Percentiles rank a stretch among this genome's conserved stretches.
Conservation (phyloP, 1,140 invertebrate species). For the Tetragnatha versicolor region DNA sequence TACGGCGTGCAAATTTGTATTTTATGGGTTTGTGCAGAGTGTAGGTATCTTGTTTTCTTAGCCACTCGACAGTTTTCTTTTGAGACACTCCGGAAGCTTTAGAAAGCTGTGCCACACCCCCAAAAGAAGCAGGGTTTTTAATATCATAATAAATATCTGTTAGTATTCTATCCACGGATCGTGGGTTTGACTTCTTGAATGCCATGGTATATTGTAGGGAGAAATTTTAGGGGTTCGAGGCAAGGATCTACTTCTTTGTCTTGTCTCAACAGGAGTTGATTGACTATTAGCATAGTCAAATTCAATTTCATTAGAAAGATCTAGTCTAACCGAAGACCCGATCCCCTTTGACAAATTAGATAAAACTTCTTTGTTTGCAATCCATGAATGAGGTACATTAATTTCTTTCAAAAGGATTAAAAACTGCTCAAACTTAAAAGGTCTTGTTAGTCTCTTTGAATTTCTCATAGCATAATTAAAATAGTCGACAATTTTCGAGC, state of each 20-base stretch:
- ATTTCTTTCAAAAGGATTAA: background rate
- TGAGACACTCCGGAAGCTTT: background rate
- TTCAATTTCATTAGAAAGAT: no score
- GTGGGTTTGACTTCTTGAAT: background rate
- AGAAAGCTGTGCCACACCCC: background rate
- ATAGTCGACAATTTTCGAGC: background rate
- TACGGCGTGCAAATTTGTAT: background rate
- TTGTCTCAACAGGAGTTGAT: no score
- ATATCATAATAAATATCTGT: background rate
- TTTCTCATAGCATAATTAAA: background rate
- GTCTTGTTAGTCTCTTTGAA: background rate
- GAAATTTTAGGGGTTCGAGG: no score
- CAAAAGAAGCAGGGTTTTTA: background rate
- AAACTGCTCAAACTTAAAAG: background rate
- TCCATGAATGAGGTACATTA: background rate
- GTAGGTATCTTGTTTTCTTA: background rate
- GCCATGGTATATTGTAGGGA: no score
- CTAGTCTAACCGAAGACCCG: no score
- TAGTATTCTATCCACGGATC: background rate
- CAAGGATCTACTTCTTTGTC: no score
- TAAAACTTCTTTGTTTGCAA: background rate
- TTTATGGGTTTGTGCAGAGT: background rate
- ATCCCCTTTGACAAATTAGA: no score
- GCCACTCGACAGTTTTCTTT: background rate
- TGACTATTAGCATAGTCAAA: no score